Base-by-base conservation (phyloP, 2,797 vertebrate species). In the Xenentodon cancila region DNA sequence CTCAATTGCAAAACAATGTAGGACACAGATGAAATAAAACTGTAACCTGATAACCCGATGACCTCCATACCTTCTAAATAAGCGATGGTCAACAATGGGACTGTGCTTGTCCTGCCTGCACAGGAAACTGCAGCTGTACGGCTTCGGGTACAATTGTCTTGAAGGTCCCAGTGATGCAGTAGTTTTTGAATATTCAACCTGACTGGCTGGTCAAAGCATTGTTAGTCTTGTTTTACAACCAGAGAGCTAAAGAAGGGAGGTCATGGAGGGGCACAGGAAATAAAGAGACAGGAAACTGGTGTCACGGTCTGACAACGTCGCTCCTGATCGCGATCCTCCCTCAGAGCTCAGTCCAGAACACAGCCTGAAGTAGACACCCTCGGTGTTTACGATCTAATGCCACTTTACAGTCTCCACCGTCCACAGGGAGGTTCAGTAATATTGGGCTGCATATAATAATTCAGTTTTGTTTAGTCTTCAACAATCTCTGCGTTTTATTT, bases 281-380 rank as follows among this genome's bases (percentile, higher is more conserved):
- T 74, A 69, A 68, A 82, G 73, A 82, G 84, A 84, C 88, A 88
- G 91, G 90, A 92, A 90, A 60, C 82, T 17, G 54, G 75, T 82
- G 87, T 89, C 88, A 73, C 1, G 4, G 73, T 78, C 73, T 70
- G 70, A 80, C 79, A 73, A 65, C 78, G 57, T 45, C 60, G 73
- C 80, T 67, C 60, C 71, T 34, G 54, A 50, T 60, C 64, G 61
- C 51, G 50, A 15, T 55, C 64, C 75, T 59, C 66, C 65, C 76
- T 59, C 75, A 68, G 69, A 85, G 84, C 76, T 68, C 81, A 78
- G 54, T 34, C 63, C 19, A 51, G 79, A 75, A 75, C 47, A 65
- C 71, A 63, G 52, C 60, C 61, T 70, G 83, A 89, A 80, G 73
- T 53, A 72, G 37, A 81, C 87, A 72, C 79, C 79, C 70, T 54